phyloP scores from a whole-genome alignment of 2,888 invertebrate genomes.

The Ephialtes manifestator region DNA sequence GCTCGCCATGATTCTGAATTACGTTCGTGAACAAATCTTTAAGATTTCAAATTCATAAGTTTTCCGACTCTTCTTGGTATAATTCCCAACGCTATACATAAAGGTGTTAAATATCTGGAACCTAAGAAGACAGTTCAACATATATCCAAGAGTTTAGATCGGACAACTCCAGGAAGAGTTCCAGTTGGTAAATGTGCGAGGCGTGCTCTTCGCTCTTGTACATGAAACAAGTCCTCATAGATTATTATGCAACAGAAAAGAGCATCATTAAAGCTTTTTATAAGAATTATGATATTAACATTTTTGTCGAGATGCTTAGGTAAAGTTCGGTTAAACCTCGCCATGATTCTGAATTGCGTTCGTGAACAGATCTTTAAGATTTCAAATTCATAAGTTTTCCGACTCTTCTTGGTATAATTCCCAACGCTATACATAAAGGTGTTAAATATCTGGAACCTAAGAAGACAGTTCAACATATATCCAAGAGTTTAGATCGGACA shows the following conservation, averaged over 20 bases:
- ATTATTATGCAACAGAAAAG: no score
- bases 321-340: no score
- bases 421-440: not conserved
- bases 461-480: slow-evolving; percentile 55
- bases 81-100: not conserved
- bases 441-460: slow-evolving; percentile 47
- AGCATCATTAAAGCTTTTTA: slow-evolving; percentile 25
- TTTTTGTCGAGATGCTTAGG: not conserved
- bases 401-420: not conserved
- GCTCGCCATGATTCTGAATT: no score
- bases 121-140: slow-evolving; percentile 50
- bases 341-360: no score
- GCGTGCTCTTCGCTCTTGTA: slow-evolving; percentile 49
- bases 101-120: slow-evolving; percentile 44
- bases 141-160: slow-evolving; percentile 46
- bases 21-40: not conserved
- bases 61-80: not conserved
- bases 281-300: not conserved
- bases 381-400: not conserved
- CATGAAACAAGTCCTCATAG: slow-evolving; percentile 40
- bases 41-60: not conserved
- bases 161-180: slow-evolving; percentile 46
- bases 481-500: slow-evolving; percentile 41
- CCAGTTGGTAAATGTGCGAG: slow-evolving; percentile 58
- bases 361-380: not conserved